Evolutionary conservation across 2,797 vertebrate species (phyloP), one percentile per base, ranked within the genome.

Genomic region (Malurus leucopterus): DNA sequence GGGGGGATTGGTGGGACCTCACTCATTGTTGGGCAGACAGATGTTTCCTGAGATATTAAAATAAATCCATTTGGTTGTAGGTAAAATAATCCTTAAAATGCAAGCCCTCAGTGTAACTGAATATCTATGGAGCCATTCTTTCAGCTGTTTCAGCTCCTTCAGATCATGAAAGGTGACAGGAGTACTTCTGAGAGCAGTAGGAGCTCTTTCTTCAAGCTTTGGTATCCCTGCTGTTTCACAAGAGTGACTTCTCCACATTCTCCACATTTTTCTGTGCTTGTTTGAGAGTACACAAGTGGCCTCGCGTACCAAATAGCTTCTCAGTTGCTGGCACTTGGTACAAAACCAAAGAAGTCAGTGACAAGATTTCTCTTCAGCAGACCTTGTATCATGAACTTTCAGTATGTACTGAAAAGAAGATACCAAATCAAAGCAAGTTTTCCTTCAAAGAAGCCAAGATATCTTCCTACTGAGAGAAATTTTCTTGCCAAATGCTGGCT

Each of bases 401-500:
- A 89, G 77, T 76, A 86, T 79, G 68, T 86, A 91, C 77, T 86
- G 71, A 89, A 92, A 91, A 72, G 89, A 89, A 91, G 80, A 57
- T 73, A 92, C 71, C 90, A 90, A 70, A 90, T 91, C 86, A 88
- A 92, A 93, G 80, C 64, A 72, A 92, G 80, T 89, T 95, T 86
- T 92, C 43, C n/a, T 91, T 92, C 40, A 53, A 92, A 70, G 64
- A 91, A 88, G 86, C 88, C 88, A 94, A 93, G 68, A 73, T 84
- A 84, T 84, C 74, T 93, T 94, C 92, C 86, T 84, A 93, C 84
- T 89, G 81, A 93, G 92, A 84, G n/a, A 84, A 73, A 40, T 82
- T 82, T 92, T 92, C 86, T 92, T 95, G 92, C 91, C 91, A 95
- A 95, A 91, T 88, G 74, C 77, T 91, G 88, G 84, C 92, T 94